phyloP scores from a whole-genome alignment of 2,888 invertebrate genomes.

The Sminthurides aquaticus region DNA sequence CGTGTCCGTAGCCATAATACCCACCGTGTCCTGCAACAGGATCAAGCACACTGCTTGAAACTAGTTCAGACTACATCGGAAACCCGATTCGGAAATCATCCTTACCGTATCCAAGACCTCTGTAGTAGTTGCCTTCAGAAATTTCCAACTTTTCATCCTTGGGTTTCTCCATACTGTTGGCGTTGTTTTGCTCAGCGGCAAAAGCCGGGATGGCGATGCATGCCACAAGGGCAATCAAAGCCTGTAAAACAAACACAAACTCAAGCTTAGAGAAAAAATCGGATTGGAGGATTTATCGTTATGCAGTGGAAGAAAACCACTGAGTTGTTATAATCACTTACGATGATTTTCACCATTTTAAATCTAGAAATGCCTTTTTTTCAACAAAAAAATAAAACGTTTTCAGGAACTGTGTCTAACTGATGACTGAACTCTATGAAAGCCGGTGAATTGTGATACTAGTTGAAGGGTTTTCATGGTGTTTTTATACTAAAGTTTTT shows the following conservation, averaged over 20 bases:
- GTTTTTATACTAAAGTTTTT: background rate
- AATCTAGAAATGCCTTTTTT: too few relatives aligned
- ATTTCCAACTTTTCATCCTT: conserved; percentile 19
- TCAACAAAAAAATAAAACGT: too few relatives aligned
- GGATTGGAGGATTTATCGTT: too few relatives aligned
- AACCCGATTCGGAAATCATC: too few relatives aligned
- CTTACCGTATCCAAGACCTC: conserved; percentile 15
- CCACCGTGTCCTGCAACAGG: too few relatives aligned
- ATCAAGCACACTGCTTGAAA: too few relatives aligned
- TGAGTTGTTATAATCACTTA: too few relatives aligned
- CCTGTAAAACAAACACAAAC: background rate
- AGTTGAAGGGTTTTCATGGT: background rate
- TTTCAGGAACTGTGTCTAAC: background rate
- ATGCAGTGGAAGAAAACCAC: background rate
- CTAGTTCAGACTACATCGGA: too few relatives aligned
- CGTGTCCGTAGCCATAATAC: conserved; percentile 1
- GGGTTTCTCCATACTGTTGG: conserved; percentile 1
- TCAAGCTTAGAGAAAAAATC: too few relatives aligned
- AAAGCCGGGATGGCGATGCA: conserved; percentile 7
- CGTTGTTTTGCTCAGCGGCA: conserved; percentile 8
- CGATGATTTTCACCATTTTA: background rate
- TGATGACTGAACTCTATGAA: background rate
- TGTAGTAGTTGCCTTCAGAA: conserved; percentile 21
- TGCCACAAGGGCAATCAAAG: conserved; percentile 8
- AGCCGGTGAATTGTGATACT: background rate